A percentile compares a stretch with the other conserved stretches of the same genome.
Conservation (phyloP, 2,113 vertebrate species). For the Triplophysa siluroides region DNA sequence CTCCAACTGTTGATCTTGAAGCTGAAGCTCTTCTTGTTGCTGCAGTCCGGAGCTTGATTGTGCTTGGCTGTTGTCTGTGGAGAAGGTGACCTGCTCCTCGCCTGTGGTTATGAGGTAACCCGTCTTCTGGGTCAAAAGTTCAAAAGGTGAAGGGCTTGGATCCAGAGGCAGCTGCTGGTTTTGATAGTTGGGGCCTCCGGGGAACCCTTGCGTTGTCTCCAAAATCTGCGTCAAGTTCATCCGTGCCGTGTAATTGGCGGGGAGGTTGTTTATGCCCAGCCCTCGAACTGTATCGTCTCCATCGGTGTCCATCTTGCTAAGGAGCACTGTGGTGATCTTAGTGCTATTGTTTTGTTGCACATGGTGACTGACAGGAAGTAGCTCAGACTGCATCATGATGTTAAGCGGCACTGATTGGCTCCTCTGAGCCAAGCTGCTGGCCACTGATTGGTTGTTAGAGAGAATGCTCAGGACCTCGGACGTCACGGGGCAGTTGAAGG, state of each 20-base stretch:
- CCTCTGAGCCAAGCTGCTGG: slow-evolving; percentile 90
- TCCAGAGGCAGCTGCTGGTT: slow-evolving; percentile 77
- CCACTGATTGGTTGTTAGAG: slow-evolving; percentile 79
- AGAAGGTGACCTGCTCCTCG: slow-evolving; percentile 85
- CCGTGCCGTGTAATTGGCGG: slow-evolving; percentile 96
- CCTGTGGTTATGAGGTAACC: slow-evolving; percentile 89
- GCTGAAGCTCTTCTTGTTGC: slow-evolving; percentile 73
- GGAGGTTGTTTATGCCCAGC: slow-evolving; percentile 95
- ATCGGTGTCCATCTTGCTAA: slow-evolving; percentile 96
- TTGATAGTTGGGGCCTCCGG: slow-evolving; percentile 75
- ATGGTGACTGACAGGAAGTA: slow-evolving; percentile 80
- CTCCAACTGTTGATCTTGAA: slow-evolving; percentile 65
- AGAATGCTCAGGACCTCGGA: slow-evolving; percentile 87
- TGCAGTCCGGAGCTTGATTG: slow-evolving; percentile 84
- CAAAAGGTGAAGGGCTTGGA: slow-evolving; percentile 86
- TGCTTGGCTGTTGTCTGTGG: slow-evolving; percentile 88
- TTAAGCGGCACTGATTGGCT: slow-evolving; percentile 95
- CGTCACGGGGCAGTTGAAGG: slow-evolving; percentile 88
- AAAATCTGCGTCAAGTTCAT: slow-evolving; percentile 99
- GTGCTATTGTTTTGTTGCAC: slow-evolving; percentile 85
- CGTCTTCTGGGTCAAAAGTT: slow-evolving; percentile 94
- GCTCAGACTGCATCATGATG: slow-evolving; percentile 98
- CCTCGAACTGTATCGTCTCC: slow-evolving; percentile 92
- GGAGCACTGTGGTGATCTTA: slow-evolving; percentile 95
- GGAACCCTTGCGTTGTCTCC: slow-evolving; percentile 84